Evolutionary conservation across 1,140 invertebrate species (phyloP), one percentile per base, ranked within the genome.

Genomic region (Drosophila seguyi): DNA sequence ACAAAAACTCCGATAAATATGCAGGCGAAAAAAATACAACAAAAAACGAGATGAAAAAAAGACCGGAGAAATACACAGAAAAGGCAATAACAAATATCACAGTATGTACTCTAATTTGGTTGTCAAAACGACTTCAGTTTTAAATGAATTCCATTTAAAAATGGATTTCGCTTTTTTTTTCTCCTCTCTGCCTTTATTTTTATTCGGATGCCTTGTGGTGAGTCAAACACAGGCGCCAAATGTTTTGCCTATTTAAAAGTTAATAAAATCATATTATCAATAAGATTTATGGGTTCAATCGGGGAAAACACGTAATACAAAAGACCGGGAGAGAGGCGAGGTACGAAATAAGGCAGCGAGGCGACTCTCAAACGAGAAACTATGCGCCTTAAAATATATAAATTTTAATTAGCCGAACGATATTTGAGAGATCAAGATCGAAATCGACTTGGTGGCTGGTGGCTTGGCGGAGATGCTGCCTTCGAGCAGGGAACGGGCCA

Each of bases 211-310:
- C 52, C n/a, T 59, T 31, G 36, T 55, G 38, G 65, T 83, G 69
- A 55, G 52, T 66, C 81, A 69, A 44, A 48, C 53, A 74, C 72
- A 83, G 80, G 81, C 81, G 81, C 81, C 75, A 90, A 90, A 85
- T 81, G 81, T 90, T 90, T 90, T 88, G 73, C 67, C 81, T 79
- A 90, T 85, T 87, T 87, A 87, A 87, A 86, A 86, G 83, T 86
- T 72, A 86, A 86, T 87, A 82, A 86, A 86, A 86, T 80, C 85
- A 90, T 90, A 85, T 90, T 90, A 90, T 90, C 81, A 58, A 71
- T 25, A 79, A 90, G 85, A 90, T 90, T 90, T 90, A 90, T 90
- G 73, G 75, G 86, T 85, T 90, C 85, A 84, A 69, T 74, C 50
- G 69, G 52, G 53, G 47, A 67, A 63, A 78, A 86, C 77, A 78